Evolutionary conservation across 2,797 vertebrate species (phyloP).

Genomic region (Acanthurus tractus): DNA sequence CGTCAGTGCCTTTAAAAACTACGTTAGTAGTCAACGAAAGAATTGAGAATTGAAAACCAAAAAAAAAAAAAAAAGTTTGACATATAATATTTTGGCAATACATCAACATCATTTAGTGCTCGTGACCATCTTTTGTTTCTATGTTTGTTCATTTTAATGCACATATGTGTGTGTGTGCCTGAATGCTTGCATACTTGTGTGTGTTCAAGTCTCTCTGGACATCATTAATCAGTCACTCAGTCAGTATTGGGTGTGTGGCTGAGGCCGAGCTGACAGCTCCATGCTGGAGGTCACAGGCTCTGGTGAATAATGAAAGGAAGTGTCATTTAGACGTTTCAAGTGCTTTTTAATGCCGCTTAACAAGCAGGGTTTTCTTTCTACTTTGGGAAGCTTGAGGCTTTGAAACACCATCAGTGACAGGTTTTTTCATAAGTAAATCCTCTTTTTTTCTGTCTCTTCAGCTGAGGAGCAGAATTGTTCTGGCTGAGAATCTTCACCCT

Average conservation of each 20-base stretch:
- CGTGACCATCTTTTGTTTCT: too few species aligned
- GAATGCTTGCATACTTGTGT: not conserved
- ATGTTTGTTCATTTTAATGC: not conserved
- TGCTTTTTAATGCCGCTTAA: constrained; percentile 68
- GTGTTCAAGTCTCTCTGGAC: constrained; percentile 39
- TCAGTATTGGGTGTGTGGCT: constrained; percentile 45
- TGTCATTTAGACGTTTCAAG: constrained; percentile 64
- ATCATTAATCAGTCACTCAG: constrained; percentile 64
- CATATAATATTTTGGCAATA: not conserved
- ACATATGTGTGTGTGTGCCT: not conserved
- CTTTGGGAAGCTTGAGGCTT: constrained; percentile 31
- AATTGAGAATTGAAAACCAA: not conserved
- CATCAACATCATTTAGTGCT: not conserved
- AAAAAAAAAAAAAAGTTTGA: not conserved
- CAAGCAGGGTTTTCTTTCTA: constrained; percentile 44
- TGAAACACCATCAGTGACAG: constrained; percentile 49
- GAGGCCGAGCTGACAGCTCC: constrained; percentile 61
- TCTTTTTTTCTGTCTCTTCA: constrained; percentile 46
- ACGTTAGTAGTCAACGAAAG: not conserved
- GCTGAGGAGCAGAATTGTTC: constrained; percentile 46
- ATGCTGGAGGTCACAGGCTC: constrained; percentile 58
- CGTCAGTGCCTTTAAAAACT: too few species aligned
- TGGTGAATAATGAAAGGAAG: constrained; percentile 65
- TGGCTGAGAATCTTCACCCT: constrained; percentile 14
- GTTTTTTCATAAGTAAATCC: constrained; percentile 54